Evolutionary conservation across 2,888 invertebrate species (phyloP), one percentile per base, ranked within the genome.

Genomic region (Allolobophora icterica): DNA sequence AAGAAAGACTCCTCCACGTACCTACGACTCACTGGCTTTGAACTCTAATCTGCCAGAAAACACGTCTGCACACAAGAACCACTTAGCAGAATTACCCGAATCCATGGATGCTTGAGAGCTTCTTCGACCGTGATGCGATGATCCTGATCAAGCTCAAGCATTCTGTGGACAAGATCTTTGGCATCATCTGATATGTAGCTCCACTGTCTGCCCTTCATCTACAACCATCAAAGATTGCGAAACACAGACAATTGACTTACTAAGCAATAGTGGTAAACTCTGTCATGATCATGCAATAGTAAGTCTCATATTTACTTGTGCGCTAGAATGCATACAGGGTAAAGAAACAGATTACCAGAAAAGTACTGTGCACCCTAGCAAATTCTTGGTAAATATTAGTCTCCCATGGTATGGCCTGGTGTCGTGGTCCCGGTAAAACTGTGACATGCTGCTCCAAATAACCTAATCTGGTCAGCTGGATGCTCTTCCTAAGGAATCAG

Each of bases 101-200:
- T 97, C 99, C 99, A 99, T 93, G 98, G 97, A 96, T 99, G 99
- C 95, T 97, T 97, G 92, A 99, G 97, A 92, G 99, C 98, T 95
- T 99, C 98, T 95, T 98, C 98, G 94, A 99, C 98, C 92, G 98
- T 98, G 94, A 99, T 97, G 95, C 99, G 96, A 95, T 98, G 97
- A 93, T 97, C 97, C 92, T 98, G 98, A 96, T 99, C 98, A 89
- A 98, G 97, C 35, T 97, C 97, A 93, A 99, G 96, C 98, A 99
- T 98, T 95, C 97, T 97, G 95, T 97, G 97, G 91, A 99, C 97
- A 94, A 99, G 96, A 95, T 99, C 99, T 96, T 99, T 99, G 91
- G 98, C 99, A 92, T 97, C 97, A 93, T 98, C 97, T 94, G 99
- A 98, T 94, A 99, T 97, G 92, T 97, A 97, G 94, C 98, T 98